These are phyloP conservation scores for Phyllotreta cruciferae DNA, from an alignment of 2,888 invertebrate genomes.

Conservation along the genomic window DNA sequence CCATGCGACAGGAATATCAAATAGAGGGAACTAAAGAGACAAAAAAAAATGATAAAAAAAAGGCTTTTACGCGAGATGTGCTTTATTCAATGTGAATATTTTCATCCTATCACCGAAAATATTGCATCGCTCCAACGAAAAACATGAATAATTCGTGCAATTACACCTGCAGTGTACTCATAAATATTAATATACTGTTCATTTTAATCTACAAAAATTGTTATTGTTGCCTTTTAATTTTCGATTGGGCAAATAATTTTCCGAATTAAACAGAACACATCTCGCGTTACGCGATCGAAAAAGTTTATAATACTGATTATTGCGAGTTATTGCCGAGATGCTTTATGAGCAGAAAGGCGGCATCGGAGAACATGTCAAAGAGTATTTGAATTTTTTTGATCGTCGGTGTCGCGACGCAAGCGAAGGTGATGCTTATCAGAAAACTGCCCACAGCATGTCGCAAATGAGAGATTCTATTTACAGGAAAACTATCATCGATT, in stretches of 20 bases:
- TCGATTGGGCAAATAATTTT: too few species aligned
- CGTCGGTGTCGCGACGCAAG: neutral
- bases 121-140: too few species aligned
- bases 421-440: slow-evolving; percentile 34
- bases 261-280: neutral
- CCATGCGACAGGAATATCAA: slow-evolving; percentile 48
- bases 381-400: slow-evolving; percentile 1
- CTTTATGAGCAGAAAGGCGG: slow-evolving; percentile 57
- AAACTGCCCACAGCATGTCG: slow-evolving; percentile 51
- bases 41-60: too few species aligned
- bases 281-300: slow-evolving; percentile 26
- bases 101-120: too few species aligned
- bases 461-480: slow-evolving; percentile 44
- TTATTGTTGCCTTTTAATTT: too few species aligned
- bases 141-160: too few species aligned
- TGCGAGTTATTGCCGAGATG: slow-evolving; percentile 65
- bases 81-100: neutral
- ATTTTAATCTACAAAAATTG: too few species aligned
- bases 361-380: slow-evolving; percentile 31
- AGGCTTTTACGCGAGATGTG: neutral
- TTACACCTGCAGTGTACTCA: too few species aligned
- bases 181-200: too few species aligned
- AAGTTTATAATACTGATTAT: slow-evolving; percentile 61
- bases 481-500: slow-evolving; percentile 25
- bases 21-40: neutral